phyloP scores from a whole-genome alignment of 2,113 vertebrate genomes.

The Phoxinus phoxinus region DNA sequence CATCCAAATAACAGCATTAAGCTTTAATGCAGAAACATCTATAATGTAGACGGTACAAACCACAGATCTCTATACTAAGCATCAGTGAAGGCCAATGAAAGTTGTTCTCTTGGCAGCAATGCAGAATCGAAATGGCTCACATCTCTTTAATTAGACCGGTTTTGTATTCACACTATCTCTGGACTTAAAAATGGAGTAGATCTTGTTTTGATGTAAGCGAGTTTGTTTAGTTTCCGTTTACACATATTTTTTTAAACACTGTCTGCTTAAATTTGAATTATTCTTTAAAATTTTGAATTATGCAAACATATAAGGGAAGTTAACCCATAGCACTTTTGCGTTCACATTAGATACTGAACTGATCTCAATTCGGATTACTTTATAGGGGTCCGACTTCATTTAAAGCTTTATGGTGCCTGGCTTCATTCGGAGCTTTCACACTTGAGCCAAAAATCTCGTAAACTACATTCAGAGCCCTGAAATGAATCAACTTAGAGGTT shows the following conservation, averaged over 20 bases:
- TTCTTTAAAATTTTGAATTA: background rate
- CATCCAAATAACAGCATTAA: slow-evolving; percentile 22
- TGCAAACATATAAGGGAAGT: background rate
- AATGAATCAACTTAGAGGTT: background rate
- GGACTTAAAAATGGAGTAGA: too few relatives aligned
- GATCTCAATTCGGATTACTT: background rate
- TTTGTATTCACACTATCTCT: background rate
- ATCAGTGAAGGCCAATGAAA: background rate
- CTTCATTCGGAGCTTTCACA: background rate
- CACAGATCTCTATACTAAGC: background rate
- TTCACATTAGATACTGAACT: background rate
- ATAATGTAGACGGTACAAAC: slow-evolving; percentile 15
- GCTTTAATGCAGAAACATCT: slow-evolving; percentile 29
- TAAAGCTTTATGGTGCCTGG: too few relatives aligned
- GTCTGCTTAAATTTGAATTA: background rate
- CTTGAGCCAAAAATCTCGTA: too few relatives aligned
- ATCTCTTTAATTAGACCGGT: background rate
- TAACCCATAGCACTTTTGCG: background rate
- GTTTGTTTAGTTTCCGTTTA: too few relatives aligned
- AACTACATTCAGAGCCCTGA: too few relatives aligned
- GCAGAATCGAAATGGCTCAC: background rate
- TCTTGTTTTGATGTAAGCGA: too few relatives aligned
- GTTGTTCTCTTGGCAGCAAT: background rate
- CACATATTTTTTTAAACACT: too few relatives aligned
- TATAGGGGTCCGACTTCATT: too few relatives aligned